These are phyloP conservation scores for Chaetorhynchus papuensis DNA, from an alignment of 2,113 vertebrate genomes.

Conservation along the genomic window DNA sequence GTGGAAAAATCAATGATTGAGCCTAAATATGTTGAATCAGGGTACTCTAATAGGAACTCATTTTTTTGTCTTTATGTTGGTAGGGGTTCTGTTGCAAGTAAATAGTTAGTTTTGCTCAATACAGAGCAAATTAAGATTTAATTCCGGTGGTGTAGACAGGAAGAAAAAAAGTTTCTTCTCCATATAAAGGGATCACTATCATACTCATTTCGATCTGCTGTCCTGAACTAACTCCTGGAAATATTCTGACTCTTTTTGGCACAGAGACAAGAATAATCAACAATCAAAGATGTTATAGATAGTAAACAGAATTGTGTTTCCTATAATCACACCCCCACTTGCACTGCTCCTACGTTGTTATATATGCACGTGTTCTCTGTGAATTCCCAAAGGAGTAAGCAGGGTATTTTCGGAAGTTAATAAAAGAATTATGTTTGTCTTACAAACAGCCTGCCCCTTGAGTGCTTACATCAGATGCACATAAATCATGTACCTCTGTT, in stretches of 20 bases:
- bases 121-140: background rate
- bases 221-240: background rate
- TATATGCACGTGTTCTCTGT: background rate
- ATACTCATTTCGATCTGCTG: background rate
- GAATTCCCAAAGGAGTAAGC: background rate
- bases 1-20: background rate
- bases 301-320: background rate
- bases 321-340: background rate
- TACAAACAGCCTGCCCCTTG: background rate
- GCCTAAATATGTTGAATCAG: background rate
- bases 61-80: background rate
- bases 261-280: background rate
- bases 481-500: background rate
- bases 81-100: background rate
- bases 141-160: background rate
- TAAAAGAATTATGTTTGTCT: background rate
- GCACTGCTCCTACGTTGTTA: background rate
- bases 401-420: background rate
- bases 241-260: background rate
- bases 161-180: background rate
- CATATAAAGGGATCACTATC: background rate
- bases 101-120: background rate
- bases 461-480: background rate
- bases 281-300: background rate
- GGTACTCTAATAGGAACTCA: rapidly evolving